Conservation (phyloP, 1,140 invertebrate species). For the Drosophila setifemur region DNA sequence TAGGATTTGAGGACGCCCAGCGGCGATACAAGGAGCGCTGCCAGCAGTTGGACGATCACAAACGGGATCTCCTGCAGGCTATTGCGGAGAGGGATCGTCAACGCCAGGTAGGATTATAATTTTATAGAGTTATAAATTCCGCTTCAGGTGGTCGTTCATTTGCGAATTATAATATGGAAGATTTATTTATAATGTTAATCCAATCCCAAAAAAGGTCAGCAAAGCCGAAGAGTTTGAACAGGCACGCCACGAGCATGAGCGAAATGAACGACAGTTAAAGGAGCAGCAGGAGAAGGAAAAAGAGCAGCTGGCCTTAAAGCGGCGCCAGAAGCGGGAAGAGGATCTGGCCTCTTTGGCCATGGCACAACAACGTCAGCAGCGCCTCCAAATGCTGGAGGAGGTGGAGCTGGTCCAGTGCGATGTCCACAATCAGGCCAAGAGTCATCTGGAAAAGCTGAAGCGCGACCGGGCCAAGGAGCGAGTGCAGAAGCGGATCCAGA, state of each 20-base stretch:
- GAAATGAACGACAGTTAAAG: slow-evolving; percentile 35
- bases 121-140: rapidly evolving
- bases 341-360: slow-evolving; percentile 70
- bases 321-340: slow-evolving; percentile 43
- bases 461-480: slow-evolving; percentile 33
- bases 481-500: slow-evolving; percentile 34
- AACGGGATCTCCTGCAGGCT: slow-evolving; percentile 47
- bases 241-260: slow-evolving; percentile 29
- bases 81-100: slow-evolving; percentile 50
- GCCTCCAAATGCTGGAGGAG: slow-evolving; percentile 57
- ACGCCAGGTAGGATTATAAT: slow-evolving; percentile 4
- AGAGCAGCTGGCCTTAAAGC: slow-evolving; percentile 19
- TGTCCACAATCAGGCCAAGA: slow-evolving; percentile 63
- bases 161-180: too few relatives aligned
- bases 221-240: slow-evolving; percentile 30
- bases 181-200: too few relatives aligned
- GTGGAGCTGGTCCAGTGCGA: slow-evolving; percentile 63
- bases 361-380: slow-evolving; percentile 53
- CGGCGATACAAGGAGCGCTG: slow-evolving; percentile 26
- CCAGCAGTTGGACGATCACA: slow-evolving; percentile 55
- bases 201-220: too few relatives aligned
- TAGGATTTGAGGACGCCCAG: slow-evolving; percentile 63
- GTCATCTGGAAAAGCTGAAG: slow-evolving; percentile 53
- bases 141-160: too few relatives aligned
- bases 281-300: slow-evolving; percentile 54